Evolutionary conservation across 2,797 vertebrate species (phyloP).

Genomic region (Notoglanidium macrostoma): DNA sequence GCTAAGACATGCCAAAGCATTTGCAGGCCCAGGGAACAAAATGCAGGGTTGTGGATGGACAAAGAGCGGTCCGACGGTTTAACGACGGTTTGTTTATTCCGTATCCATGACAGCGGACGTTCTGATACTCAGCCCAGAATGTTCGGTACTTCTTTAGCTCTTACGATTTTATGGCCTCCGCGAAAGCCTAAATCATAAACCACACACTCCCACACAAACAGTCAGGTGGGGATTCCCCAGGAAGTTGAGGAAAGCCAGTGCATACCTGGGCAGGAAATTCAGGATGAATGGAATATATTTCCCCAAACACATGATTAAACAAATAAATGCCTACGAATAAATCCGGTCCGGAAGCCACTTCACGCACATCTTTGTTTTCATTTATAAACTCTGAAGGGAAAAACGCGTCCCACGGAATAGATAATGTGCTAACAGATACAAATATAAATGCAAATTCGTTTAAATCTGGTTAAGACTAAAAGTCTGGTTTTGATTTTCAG

Average conservation of each 20-base stretch:
- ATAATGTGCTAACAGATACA: not conserved
- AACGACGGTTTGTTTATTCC: constrained; percentile 47
- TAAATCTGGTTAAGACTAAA: not conserved
- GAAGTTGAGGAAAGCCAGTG: constrained; percentile 30
- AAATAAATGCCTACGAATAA: not conserved
- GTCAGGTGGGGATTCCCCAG: constrained; percentile 39
- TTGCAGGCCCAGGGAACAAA: constrained; percentile 20
- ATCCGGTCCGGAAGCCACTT: not conserved
- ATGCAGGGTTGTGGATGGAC: constrained; percentile 8
- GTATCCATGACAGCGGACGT: constrained; percentile 34
- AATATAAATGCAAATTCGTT: not conserved
- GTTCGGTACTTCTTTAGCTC: constrained; percentile 34
- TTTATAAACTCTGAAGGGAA: not conserved
- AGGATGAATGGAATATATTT: not conserved
- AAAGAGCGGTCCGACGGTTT: constrained; percentile 30
- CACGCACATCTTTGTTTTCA: not conserved
- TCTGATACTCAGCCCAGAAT: constrained; percentile 27
- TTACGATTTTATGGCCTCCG: constrained; percentile 25
- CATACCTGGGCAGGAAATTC: constrained; percentile 8
- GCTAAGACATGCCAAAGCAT: constrained; percentile 10
- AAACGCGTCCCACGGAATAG: not conserved
- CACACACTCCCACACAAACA: constrained; percentile 9
- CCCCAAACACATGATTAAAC: not conserved
- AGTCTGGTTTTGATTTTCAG: not conserved
- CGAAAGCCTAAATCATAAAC: constrained; percentile 40